Evolutionary conservation across 2,888 invertebrate species (phyloP).

Genomic region (Zeuzera pyrina): DNA sequence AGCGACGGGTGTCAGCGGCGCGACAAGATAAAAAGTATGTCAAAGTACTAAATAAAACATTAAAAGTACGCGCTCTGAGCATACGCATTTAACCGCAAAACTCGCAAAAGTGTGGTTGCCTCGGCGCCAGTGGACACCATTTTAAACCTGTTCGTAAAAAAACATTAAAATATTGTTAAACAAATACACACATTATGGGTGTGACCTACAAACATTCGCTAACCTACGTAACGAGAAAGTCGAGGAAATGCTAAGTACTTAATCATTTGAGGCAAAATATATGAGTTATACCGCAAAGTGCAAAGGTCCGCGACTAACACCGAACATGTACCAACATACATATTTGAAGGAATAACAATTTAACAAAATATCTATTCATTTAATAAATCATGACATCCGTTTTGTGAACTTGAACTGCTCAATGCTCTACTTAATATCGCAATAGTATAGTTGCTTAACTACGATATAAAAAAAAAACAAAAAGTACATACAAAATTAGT

Average conservation of each 20-base stretch:
- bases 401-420: no score
- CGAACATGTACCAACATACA: no score
- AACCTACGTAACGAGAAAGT: slow-evolving; percentile 38
- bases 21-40: slow-evolving; percentile 44
- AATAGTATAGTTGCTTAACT: no score
- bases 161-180: slow-evolving; percentile 53
- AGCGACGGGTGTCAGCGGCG: slow-evolving; percentile 15
- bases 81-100: slow-evolving; percentile 35
- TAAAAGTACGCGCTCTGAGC: slow-evolving; percentile 27
- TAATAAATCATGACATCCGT: no score
- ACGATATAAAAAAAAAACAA: no score
- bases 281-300: not conserved
- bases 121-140: slow-evolving; percentile 35
- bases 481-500: no score
- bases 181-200: slow-evolving; percentile 39
- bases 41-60: slow-evolving; percentile 52
- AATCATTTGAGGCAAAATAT: not conserved
- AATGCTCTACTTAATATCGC: no score
- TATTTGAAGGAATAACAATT: no score
- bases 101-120: slow-evolving; percentile 44
- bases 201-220: slow-evolving; percentile 40
- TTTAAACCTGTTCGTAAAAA: slow-evolving; percentile 47
- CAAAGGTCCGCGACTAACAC: slow-evolving; percentile 2
- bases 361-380: no score
- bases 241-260: slow-evolving; percentile 32